Conservation (phyloP, 2,113 vertebrate species). For the Chauna torquata region DNA sequence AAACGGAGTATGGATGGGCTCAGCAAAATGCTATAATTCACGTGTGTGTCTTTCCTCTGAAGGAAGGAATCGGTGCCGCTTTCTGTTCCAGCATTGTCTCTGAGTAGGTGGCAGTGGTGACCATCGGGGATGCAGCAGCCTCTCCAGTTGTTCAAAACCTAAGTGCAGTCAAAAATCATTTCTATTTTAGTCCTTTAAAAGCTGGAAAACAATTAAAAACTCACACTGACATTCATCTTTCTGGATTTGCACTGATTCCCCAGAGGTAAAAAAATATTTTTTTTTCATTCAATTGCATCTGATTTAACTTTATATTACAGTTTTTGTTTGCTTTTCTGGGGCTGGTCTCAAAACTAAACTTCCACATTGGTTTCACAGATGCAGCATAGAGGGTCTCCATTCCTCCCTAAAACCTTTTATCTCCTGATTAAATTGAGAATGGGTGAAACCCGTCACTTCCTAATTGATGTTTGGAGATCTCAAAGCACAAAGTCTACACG, state of each 20-base stretch:
- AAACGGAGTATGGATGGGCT: neutral
- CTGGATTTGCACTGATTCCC: neutral
- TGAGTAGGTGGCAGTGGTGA: neutral
- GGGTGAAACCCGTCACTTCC: neutral
- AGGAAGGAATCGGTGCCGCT: rapidly evolving
- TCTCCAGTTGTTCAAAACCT: neutral
- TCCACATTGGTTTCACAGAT: neutral
- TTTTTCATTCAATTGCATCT: neutral
- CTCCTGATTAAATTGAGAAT: neutral
- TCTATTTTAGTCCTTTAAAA: neutral
- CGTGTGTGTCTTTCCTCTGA: rapidly evolving
- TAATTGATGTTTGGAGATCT: neutral
- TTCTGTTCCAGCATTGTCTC: neutral
- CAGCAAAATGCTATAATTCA: neutral
- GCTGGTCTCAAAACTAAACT: neutral
- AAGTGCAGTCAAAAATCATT: neutral
- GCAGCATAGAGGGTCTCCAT: neutral
- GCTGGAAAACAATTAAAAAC: neutral
- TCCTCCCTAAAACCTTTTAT: neutral
- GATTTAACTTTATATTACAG: neutral
- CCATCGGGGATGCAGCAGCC: neutral
- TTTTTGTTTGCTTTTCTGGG: neutral
- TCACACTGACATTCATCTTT: neutral
- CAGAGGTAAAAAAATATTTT: neutral
- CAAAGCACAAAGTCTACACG: neutral